Percentiles rank a stretch among this genome's conserved stretches.
Evolutionary conservation across 2,888 invertebrate genomes (phyloP).

Genomic region (Troglohyphantes excavatus): DNA sequence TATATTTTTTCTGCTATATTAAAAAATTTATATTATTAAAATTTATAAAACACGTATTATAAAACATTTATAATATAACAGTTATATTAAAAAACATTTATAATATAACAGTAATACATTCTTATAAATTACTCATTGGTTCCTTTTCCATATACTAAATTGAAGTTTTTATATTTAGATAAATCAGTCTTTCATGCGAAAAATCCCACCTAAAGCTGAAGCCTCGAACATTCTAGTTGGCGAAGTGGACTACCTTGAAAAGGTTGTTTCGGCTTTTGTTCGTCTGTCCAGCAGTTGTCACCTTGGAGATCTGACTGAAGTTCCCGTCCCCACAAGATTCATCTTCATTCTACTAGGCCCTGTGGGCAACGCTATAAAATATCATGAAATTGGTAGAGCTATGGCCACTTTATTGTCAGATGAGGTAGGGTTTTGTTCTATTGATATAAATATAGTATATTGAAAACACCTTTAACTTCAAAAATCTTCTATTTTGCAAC

Average conservation of each 20-base stretch:
- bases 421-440: constrained; percentile 81
- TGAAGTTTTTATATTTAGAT: constrained; percentile 71
- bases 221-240: constrained; percentile 81
- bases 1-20: no score
- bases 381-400: constrained; percentile 82
- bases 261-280: constrained; percentile 80
- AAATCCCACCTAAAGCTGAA: constrained; percentile 81
- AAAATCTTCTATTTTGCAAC: no score
- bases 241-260: constrained; percentile 80
- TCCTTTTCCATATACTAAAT: background rate
- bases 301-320: constrained; percentile 82
- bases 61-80: no score
- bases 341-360: constrained; percentile 83
- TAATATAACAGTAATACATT: no score
- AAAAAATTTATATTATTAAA: no score
- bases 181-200: constrained; percentile 80
- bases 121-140: background rate
- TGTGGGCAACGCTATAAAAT: constrained; percentile 80
- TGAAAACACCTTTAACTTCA: no score
- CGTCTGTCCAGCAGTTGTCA: constrained; percentile 80
- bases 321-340: constrained; percentile 82
- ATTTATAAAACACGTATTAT: no score
- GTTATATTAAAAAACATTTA: no score
- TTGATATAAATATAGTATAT: no score
- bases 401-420: constrained; percentile 83